phyloP scores from a whole-genome alignment of 2,113 vertebrate species.

The Triplophysa siluroides region DNA sequence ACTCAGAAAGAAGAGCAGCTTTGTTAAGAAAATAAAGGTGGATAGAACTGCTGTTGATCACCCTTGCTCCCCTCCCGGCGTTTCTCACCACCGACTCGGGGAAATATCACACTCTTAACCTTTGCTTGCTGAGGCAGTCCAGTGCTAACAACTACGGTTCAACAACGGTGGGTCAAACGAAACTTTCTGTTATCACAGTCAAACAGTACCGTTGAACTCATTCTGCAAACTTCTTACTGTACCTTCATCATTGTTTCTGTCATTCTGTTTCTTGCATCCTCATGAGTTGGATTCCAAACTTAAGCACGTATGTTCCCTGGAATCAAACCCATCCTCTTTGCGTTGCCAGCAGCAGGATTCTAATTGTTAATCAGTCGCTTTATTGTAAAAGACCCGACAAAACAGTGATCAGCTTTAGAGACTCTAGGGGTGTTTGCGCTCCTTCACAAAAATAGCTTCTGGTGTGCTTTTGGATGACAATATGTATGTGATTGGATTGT shows the following conservation, averaged over 20 bases:
- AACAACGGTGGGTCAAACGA: neutral
- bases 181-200: slow-evolving; percentile 3
- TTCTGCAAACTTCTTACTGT: neutral
- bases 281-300: neutral
- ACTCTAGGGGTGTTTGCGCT: slow-evolving; percentile 8
- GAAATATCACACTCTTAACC: slow-evolving; percentile 19
- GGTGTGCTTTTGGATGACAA: slow-evolving; percentile 18
- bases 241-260: neutral
- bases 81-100: slow-evolving; percentile 16
- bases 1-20: slow-evolving; percentile 45
- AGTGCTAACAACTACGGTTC: slow-evolving; percentile 18
- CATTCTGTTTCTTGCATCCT: neutral
- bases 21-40: slow-evolving; percentile 48
- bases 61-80: slow-evolving; percentile 7
- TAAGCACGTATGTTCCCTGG: too few relatives aligned
- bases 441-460: slow-evolving; percentile 10
- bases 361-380: neutral
- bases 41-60: slow-evolving; percentile 41
- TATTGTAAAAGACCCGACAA: slow-evolving; percentile 13
- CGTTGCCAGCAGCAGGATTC: neutral
- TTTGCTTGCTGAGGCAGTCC: slow-evolving; percentile 13
- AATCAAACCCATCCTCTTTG: neutral
- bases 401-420: slow-evolving; percentile 29
- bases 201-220: neutral
- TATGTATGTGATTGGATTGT: slow-evolving; percentile 15